These are phyloP conservation scores for Acipenser transmontanus DNA, from an alignment of 2,797 vertebrate species.

Conservation along the genomic window DNA sequence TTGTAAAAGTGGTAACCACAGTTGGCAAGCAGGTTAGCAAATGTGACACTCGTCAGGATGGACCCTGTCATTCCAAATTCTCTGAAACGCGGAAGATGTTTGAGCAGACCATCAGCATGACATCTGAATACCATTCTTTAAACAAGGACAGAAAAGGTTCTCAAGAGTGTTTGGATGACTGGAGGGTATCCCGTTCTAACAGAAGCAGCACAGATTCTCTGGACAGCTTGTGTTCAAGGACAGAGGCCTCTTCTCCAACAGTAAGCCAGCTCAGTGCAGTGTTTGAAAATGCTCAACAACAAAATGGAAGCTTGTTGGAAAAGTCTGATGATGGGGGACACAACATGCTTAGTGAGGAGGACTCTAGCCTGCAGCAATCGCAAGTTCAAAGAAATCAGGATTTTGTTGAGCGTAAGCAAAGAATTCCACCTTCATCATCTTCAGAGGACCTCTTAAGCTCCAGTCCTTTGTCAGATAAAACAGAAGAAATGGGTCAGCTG, in stretches of 20 bases:
- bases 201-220: slow-evolving; percentile 90
- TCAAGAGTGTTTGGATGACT: slow-evolving; percentile 79
- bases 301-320: slow-evolving; percentile 41
- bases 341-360: slow-evolving; percentile 54
- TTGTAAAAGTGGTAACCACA: slow-evolving; percentile 68
- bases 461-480: slow-evolving; percentile 43
- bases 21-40: slow-evolving; percentile 69
- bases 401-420: slow-evolving; percentile 41
- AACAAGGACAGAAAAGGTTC: slow-evolving; percentile 77
- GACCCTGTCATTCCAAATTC: slow-evolving; percentile 77
- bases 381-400: slow-evolving; percentile 42
- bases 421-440: slow-evolving; percentile 50
- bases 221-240: slow-evolving; percentile 90
- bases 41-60: slow-evolving; percentile 59
- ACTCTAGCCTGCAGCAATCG: slow-evolving; percentile 55
- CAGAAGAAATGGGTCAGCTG: slow-evolving; percentile 33
- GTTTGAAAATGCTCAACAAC: slow-evolving; percentile 80
- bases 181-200: slow-evolving; percentile 78
- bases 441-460: slow-evolving; percentile 62
- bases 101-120: slow-evolving; percentile 78
- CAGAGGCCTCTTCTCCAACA: slow-evolving; percentile 88
- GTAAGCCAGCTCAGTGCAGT: slow-evolving; percentile 95
- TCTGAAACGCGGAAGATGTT: slow-evolving; percentile 90
- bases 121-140: slow-evolving; percentile 72
- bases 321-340: slow-evolving; percentile 49